Evolutionary conservation across 2,797 vertebrate species (phyloP).

Genomic region (Syndactyla subalaris): DNA sequence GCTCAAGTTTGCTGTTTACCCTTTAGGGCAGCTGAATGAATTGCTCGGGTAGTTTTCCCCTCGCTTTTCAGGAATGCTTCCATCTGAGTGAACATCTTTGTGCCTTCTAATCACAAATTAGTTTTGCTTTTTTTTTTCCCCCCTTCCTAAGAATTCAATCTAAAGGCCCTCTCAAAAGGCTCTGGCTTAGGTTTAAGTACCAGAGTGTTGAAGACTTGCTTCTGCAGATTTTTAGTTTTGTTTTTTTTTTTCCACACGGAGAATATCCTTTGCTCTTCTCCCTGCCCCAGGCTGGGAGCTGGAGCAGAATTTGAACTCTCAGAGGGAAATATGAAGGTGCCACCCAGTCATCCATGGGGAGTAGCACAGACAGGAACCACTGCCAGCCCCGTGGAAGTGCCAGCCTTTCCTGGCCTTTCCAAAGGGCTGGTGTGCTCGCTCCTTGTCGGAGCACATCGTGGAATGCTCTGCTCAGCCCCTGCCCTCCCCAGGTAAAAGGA

Average conservation of each 20-base stretch:
- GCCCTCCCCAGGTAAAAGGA: neutral
- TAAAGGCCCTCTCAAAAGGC: neutral
- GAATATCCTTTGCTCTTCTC: neutral
- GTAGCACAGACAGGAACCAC: neutral
- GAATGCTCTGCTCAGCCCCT: neutral
- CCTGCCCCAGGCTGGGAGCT: neutral
- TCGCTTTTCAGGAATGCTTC: conserved; percentile 40
- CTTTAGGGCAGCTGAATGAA: conserved; percentile 20
- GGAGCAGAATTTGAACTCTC: neutral
- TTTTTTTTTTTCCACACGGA: neutral
- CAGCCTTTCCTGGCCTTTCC: neutral
- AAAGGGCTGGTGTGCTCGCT: neutral
- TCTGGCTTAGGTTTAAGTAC: neutral
- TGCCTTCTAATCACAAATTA: conserved; percentile 48
- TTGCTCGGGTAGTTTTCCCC: neutral
- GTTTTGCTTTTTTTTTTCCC: neutral
- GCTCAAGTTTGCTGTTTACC: neutral
- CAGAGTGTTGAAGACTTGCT: neutral
- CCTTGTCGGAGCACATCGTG: neutral
- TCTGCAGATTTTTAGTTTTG: neutral
- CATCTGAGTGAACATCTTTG: conserved; percentile 18
- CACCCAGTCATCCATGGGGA: neutral
- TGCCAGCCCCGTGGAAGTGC: neutral
- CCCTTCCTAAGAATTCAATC: neutral
- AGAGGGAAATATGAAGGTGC: accelerated